Base-by-base conservation (phyloP, 2,888 invertebrate genomes). In the Hypena proboscidalis region DNA sequence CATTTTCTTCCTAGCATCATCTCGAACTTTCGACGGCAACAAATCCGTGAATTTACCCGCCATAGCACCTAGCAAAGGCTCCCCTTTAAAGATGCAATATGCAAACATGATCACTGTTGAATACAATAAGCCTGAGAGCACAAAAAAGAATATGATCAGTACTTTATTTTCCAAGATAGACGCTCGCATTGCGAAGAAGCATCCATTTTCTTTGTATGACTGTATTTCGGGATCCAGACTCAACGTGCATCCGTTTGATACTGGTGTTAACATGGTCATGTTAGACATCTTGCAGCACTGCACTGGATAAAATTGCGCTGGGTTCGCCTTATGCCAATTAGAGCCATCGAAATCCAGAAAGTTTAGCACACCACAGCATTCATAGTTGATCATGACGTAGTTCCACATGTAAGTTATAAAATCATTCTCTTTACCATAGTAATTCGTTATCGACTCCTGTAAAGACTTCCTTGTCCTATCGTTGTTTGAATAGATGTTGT, bases 351-450 rank as follows among this genome's bases (percentile, higher is more conserved):
- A 91, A 41, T 91, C 90, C 34, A 46, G 67, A 35, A 75, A 85
- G 13, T 62, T 64, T 0, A 73, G 60, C 0, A 75, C 82, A 0
- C 90, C 90, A 34, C 90, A 91, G 50, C 90, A 91, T 45, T 87
- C 69, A 26, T 83, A 76, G 3, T 78, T 74, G 2, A 83, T 44
- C 90, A 90, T 90, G 1, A 85, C 29, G 34, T 85, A 74, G 20
- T 90, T 64, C 83, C 81, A 86, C 1, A 83, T 9, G 30, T 69
- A 65, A 0, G 85, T 83, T 3, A 87, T 70, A 0, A 90, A 57
- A 55, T 90, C 87, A 6, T 83, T 73, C 0, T 85, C 79, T 33
- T 69, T 78, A 0, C 90, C 90, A 41, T 90, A 90, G 30, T 75
- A 67, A 0, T 46, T 62, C 0, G 58, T 44, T 39, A 90, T 47